Base-by-base conservation (phyloP, 2,888 invertebrate genomes). In the Cantharis rufa region DNA sequence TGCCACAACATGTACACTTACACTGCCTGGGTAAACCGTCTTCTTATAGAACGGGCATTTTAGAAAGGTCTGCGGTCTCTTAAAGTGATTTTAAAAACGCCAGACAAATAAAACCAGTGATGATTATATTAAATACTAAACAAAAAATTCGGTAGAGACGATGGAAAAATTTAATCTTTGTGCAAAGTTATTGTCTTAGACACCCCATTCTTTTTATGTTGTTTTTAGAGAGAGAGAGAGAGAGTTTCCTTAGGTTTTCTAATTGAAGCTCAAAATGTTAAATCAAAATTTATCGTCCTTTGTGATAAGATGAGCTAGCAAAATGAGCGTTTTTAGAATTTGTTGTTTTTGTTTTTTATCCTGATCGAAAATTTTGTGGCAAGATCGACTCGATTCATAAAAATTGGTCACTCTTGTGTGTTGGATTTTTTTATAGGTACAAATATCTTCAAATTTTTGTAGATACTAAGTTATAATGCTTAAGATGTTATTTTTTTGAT, bases 401-500 rank as follows among this genome's bases (percentile, higher is more conserved):
- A n/a, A 48, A 48, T 48, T 48, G 48, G 48, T 48, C 5, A 4
- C n/a, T 48, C 48, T 48, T 48, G 48, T 48, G 5, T 13, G 5
- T 48, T n/a, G 9, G 2, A n/a, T n/a, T 7, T 48, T 24, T n/a
- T 48, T n/a, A 48, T n/a, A 48, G 48, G n/a, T 48, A 48, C 48
- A 48, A 48, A 48, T 48, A 48, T 48, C n/a, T 48, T 48, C 48
- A 48, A 21, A 48, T 28, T 13, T 62, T 10, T 73, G n/a, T 73
- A 62, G 69, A 11, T 73, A 28, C 9, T 74, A 62, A 32, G 62
- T 62, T 10, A 1, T 28, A 62, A 68, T 27, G 15, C 13, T 71
- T 15, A 62, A 69, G n/a, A 27, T 74, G 64, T 66, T 61, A 18
- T 62, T 71, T 75, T 71, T 71, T 68, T 62, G 61, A 75, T 69